phyloP scores from a whole-genome alignment of 2,797 vertebrate genomes.

The Amazona ochrocephala region DNA sequence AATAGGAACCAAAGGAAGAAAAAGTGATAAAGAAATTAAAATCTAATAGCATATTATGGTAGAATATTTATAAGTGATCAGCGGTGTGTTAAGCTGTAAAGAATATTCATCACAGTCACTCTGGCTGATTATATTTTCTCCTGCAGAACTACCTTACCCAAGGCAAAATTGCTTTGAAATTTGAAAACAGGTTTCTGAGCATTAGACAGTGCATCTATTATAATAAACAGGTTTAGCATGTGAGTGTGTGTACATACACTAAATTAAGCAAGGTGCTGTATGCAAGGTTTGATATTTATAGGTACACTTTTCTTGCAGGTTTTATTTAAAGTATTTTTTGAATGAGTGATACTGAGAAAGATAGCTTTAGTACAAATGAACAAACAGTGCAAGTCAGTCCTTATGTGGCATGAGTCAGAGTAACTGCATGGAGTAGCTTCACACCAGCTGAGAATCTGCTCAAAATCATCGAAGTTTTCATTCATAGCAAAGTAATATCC shows the following conservation, averaged over 20 bases:
- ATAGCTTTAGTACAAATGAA: neutral
- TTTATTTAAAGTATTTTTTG: neutral
- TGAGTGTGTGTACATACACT: neutral
- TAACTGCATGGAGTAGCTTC: neutral
- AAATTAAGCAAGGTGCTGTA: slow-evolving; percentile 11
- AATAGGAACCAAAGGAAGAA: slow-evolving; percentile 25
- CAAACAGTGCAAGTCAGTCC: neutral
- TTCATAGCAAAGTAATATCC: neutral
- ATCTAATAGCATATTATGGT: slow-evolving; percentile 44
- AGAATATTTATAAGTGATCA: slow-evolving; percentile 61
- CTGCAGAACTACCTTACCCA: slow-evolving; percentile 22
- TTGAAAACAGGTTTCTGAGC: slow-evolving; percentile 48
- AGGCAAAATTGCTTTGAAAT: slow-evolving; percentile 42
- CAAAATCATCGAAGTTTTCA: neutral
- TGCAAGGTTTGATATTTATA: slow-evolving; percentile 34
- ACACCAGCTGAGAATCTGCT: neutral
- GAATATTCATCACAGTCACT: slow-evolving; percentile 42
- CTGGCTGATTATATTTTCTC: slow-evolving; percentile 13
- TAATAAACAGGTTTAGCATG: slow-evolving; percentile 4
- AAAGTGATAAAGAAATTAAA: slow-evolving; percentile 67
- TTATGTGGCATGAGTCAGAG: neutral
- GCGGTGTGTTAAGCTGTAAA: slow-evolving; percentile 48
- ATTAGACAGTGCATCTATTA: slow-evolving; percentile 30
- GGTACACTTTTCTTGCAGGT: neutral
- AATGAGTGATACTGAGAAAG: neutral